A percentile compares a stretch with the other conserved stretches of the same genome.
Evolutionary conservation across 2,113 vertebrate genomes (phyloP).

Genomic region (Paradisaea rubra): DNA sequence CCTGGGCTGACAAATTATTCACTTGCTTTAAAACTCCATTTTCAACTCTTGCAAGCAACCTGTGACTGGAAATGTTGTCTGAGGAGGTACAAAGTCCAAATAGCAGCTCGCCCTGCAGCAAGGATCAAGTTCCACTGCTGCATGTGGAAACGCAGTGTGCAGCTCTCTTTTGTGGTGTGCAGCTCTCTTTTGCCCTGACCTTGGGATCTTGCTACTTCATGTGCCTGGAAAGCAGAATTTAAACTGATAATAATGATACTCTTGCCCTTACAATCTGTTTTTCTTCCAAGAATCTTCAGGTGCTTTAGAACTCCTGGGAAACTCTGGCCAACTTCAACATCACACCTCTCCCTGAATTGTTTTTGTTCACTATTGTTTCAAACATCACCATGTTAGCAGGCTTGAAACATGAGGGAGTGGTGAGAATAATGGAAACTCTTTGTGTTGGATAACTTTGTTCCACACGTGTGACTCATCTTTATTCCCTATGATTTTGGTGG

Average conservation of each 20-base stretch:
- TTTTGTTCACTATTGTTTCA: not conserved
- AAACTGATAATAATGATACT: not conserved
- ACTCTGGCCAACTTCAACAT: not conserved
- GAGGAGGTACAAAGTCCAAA: not conserved
- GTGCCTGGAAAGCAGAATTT: not conserved
- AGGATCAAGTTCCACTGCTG: not conserved
- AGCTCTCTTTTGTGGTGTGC: not conserved
- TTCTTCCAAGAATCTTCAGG: not conserved
- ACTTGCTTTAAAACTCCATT: not conserved
- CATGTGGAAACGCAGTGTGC: not conserved
- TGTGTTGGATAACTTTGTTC: not conserved
- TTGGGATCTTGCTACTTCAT: not conserved
- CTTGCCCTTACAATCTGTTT: not conserved
- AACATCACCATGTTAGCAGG: not conserved
- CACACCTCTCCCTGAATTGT: not conserved
- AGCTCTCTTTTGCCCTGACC: not conserved
- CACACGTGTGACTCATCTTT: not conserved
- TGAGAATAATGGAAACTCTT: not conserved
- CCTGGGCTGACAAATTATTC: not conserved
- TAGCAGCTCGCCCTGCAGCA: not conserved
- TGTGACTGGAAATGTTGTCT: not conserved
- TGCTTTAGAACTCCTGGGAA: not conserved
- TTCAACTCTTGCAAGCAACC: not conserved
- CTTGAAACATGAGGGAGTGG: not conserved
- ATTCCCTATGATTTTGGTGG: not conserved